Percentiles rank a stretch among this genome's conserved stretches.
Conservation (phyloP, 1,140 invertebrate genomes). For the Psilanteris sp. region DNA sequence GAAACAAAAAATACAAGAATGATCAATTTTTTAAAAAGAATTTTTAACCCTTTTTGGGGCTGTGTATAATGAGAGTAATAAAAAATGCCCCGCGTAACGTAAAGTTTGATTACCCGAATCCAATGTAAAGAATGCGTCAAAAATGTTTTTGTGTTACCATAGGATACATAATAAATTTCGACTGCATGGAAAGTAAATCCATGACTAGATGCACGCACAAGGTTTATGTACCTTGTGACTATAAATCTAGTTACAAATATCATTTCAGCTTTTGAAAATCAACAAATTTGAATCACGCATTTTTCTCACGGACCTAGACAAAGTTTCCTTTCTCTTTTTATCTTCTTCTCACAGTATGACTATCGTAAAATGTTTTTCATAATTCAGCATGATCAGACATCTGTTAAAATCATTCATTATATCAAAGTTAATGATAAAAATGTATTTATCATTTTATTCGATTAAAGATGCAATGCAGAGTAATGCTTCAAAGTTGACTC, state of each 20-base stretch:
- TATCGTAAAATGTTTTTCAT: conserved; percentile 22
- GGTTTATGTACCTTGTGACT: conserved; percentile 23
- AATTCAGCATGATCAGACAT: conserved; percentile 38
- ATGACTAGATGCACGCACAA: conserved; percentile 16
- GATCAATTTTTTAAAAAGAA: no score
- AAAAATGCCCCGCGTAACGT: no score
- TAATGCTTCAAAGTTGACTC: conserved; percentile 1
- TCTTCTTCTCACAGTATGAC: no score
- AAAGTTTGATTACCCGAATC: conserved; percentile 24
- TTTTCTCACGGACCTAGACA: no score
- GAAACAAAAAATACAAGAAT: no score
- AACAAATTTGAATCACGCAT: no score
- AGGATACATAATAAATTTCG: conserved; percentile 26
- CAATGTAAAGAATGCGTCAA: conserved; percentile 21
- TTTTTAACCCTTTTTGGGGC: background rate
- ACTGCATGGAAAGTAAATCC: conserved; percentile 26
- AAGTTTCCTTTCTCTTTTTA: no score
- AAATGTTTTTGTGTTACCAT: conserved; percentile 6
- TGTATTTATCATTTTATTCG: background rate
- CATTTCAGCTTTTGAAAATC: conserved; percentile 40
- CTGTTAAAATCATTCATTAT: conserved; percentile 26
- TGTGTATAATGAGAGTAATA: no score
- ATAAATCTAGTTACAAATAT: conserved; percentile 44
- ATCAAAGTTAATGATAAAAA: conserved; percentile 19
- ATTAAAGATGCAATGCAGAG: no score